Conservation (phyloP, 1,140 invertebrate genomes). For the Atta texana region DNA sequence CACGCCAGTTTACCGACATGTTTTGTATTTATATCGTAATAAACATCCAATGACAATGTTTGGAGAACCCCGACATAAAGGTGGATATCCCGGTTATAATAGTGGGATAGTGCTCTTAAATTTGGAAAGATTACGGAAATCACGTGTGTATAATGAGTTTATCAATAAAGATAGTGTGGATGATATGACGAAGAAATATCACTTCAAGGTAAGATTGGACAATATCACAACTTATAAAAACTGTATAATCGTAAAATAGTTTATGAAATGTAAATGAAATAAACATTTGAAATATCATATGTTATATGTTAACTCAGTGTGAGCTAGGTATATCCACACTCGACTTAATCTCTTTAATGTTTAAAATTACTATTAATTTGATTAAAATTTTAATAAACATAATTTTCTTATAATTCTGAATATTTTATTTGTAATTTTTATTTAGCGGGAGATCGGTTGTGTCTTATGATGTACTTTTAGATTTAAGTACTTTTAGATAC, state of each 20-base stretch:
- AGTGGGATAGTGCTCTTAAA: constrained; percentile 93
- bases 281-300: no score
- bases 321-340: no score
- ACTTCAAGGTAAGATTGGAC: constrained; percentile 85
- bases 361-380: no score
- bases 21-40: constrained; percentile 90
- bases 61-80: constrained; percentile 86
- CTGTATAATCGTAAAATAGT: not conserved
- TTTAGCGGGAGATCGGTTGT: no score
- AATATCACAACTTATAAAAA: not conserved
- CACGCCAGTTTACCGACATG: constrained; percentile 93
- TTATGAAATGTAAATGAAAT: no score
- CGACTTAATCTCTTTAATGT: no score
- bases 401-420: no score
- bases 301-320: no score
- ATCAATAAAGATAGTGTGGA: constrained; percentile 87
- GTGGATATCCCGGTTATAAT: constrained; percentile 92
- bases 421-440: no score
- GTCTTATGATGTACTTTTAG: no score
- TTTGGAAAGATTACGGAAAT: constrained; percentile 90
- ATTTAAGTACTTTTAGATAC: no score
- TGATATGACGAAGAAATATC: constrained; percentile 90
- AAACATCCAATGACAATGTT: constrained; percentile 88
- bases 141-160: constrained; percentile 87
- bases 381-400: no score